phyloP scores from a whole-genome alignment of 2,113 vertebrate genomes.

The Oxyura jamaicensis region DNA sequence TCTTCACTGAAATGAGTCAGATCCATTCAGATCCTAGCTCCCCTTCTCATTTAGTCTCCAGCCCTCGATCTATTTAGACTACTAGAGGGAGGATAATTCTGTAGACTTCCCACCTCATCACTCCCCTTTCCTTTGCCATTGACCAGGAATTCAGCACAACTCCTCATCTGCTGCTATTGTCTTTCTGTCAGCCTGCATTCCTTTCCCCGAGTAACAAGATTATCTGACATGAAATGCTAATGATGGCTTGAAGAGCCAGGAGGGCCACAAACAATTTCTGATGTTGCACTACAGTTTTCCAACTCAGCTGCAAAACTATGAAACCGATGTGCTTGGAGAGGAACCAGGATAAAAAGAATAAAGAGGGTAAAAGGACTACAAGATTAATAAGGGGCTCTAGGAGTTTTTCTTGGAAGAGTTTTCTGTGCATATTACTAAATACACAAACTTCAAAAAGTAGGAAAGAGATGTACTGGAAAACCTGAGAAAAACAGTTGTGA shows the following conservation, averaged over 20 bases:
- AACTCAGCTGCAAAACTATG: neutral
- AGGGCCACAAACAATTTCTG: neutral
- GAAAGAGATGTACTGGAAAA: neutral
- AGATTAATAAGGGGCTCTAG: neutral
- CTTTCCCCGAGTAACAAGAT: neutral
- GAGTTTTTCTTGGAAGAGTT: neutral
- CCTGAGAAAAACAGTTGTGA: neutral
- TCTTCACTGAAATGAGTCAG: neutral
- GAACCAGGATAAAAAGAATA: neutral
- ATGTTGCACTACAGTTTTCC: neutral
- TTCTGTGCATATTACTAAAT: neutral
- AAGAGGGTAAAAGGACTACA: neutral
- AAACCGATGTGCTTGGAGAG: neutral
- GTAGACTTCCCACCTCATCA: neutral
- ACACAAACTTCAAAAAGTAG: neutral
- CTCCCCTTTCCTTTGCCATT: neutral
- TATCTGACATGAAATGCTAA: neutral
- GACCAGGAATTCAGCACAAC: neutral
- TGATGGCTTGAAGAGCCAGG: neutral
- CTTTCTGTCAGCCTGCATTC: neutral
- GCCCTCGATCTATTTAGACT: neutral
- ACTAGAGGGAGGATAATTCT: neutral
- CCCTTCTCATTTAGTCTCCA: neutral
- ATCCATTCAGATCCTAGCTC: accelerated
- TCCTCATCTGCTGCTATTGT: neutral